Base-by-base conservation (phyloP, 2,888 invertebrate genomes). In the Agrotis ipsilon region DNA sequence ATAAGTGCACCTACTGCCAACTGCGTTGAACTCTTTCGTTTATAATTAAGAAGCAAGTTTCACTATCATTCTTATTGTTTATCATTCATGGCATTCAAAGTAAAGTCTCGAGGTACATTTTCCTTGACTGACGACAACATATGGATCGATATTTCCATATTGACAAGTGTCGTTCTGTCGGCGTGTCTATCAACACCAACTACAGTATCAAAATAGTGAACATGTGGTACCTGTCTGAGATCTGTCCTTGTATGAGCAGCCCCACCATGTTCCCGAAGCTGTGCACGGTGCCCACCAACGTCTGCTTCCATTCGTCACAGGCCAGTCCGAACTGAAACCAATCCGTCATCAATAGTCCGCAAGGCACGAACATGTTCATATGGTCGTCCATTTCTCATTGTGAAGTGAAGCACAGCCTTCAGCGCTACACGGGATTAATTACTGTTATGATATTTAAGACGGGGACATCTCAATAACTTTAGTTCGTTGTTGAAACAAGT, bases 251-350 rank as follows among this genome's bases (percentile, higher is more conserved):
- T 48, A 94, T 76, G 63, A 96, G 90, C 71, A 94, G 86, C 0
- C 96, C 96, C 62, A 95, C 74, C 94, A 95, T 94, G 81, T 91
- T 93, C 0, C 96, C 96, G 84, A 94, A 92, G 86, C 92, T 91
- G 86, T 95, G 96, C 19, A 90, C 91, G 0, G 95, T 95, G 58
- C 96, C 96, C 75, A 95, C 94, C 78, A 96, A 85, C 4, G 95
- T 90, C 66, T 89, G 92, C 88, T 96, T 96, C 96, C 96, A 96
- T 21, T 95, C 96, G 63, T 95, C 83, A 69, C 96, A 95, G 18
- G 94, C 96, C 82, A 96, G 87, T 0, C 88, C 90, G 77, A 96
- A 95, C 96, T 96, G 88, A 2, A 84, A 87, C 63, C 60, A 51
- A 71, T 14, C 45, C 3, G 6, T 21, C 16, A n/a, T 46, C 13